Base-by-base conservation (phyloP, 2,113 vertebrate genomes). In the Chitala chitala region DNA sequence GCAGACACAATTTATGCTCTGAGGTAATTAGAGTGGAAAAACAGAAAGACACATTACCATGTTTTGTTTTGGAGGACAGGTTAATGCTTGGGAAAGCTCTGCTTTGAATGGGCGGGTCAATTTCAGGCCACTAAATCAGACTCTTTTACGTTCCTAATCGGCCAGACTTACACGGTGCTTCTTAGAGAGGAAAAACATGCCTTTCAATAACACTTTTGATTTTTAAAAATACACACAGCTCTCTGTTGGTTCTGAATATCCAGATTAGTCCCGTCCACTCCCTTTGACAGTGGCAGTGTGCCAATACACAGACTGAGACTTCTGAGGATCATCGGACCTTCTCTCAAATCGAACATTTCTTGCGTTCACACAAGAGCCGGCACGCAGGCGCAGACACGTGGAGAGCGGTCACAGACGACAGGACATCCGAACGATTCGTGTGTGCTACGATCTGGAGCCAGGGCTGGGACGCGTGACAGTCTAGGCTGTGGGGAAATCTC, bases 401-500 rank as follows among this genome's bases (percentile, higher is more conserved):
- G 17, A 7, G 6, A n/a, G 48, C 48, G 15, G 15, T 17, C 53
- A 55, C 53, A 55, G 53, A 55, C 44, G 12, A 12, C 44, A 12
- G 12, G 53, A 22, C 53, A 22, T 22, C 53, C 20, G 53, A 55
- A 22, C 17, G 6, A 22, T 17, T n/a, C 53, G n/a, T 7, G 17
- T 22, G n/a, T 22, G n/a, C n/a, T 6, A n/a, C 20, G n/a, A 55
- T 29, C n/a, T n/a, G n/a, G n/a, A n/a, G n/a, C 58, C 26, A 31
- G 58, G 24, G 24, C 58, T 31, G 36, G 70, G 20, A n/a, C 36
- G 70, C 15, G 54, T 73, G 71, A 59, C 56, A 63, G 55, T 48
- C 24, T 1, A 24, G 71, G 56, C 56, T 36, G 31, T 56, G 51
- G 70, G 70, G 70, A 58, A 40, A 31, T 59, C 56, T 58, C 56